Percentiles rank a stretch among this genome's conserved stretches.
These are phyloP conservation scores for Microplitis mediator DNA, from an alignment of 1,140 invertebrate genomes.

Conservation along the genomic window DNA sequence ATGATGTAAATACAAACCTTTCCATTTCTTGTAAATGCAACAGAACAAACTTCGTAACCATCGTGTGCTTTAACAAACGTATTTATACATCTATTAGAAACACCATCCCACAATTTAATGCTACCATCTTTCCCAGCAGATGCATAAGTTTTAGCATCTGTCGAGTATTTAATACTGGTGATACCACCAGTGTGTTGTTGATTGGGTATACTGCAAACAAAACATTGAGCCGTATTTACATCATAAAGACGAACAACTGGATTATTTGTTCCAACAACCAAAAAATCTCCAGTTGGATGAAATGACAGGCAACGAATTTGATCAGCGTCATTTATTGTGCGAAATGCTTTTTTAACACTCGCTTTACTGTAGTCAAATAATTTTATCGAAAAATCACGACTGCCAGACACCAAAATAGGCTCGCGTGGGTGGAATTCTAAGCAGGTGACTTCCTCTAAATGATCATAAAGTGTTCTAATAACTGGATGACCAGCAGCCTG, in stretches of 20 bases:
- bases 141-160: constrained; percentile 87
- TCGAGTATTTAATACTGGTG: constrained; percentile 80
- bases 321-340: constrained; percentile 92
- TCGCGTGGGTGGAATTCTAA: constrained; percentile 96
- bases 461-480: constrained; percentile 97
- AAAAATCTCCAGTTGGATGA: constrained; percentile 93
- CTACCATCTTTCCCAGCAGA: constrained; percentile 90
- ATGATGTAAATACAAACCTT: constrained; percentile 72
- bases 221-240: constrained; percentile 94
- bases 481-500: constrained; percentile 95
- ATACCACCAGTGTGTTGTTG: constrained; percentile 91
- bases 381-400: constrained; percentile 91
- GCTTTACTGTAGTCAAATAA: constrained; percentile 98
- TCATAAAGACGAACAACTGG: constrained; percentile 92
- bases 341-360: constrained; percentile 96
- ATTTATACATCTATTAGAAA: constrained; percentile 93
- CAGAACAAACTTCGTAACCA: constrained; percentile 92
- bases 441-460: constrained; percentile 95
- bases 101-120: constrained; percentile 96
- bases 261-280: constrained; percentile 93
- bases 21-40: constrained; percentile 93
- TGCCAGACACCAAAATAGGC: constrained; percentile 92
- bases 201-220: constrained; percentile 86
- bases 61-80: constrained; percentile 94
- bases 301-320: constrained; percentile 88